A percentile compares a stretch with the other conserved stretches of the same genome.
Conservation (phyloP, 2,113 vertebrate genomes). For the Zosterops hypoxanthus region DNA sequence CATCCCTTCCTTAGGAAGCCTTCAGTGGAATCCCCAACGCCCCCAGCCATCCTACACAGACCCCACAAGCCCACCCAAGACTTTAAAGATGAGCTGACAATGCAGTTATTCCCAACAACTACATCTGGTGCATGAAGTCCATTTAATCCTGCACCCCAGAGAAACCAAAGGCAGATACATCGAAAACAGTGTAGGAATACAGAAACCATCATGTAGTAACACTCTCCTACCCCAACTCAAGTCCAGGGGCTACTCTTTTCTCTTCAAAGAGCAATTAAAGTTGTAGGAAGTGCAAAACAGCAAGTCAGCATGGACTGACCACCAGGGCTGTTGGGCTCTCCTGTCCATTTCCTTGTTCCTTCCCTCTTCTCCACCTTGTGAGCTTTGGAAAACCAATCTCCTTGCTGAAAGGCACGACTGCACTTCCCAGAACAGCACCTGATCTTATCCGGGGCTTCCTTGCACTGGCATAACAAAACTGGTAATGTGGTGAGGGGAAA, state of each 20-base stretch:
- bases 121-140: fast-evolving
- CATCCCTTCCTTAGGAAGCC: not conserved
- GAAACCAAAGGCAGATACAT: not conserved
- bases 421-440: not conserved
- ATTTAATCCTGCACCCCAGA: not conserved
- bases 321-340: fast-evolving
- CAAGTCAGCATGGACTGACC: not conserved
- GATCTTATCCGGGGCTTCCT: not conserved
- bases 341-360: not conserved
- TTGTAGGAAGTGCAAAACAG: not conserved
- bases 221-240: not conserved
- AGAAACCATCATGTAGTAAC: fast-evolving
- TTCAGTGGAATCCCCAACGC: not conserved
- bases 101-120: not conserved
- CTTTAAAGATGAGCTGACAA: not conserved
- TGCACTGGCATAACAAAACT: not conserved
- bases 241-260: not conserved
- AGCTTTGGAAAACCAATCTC: not conserved
- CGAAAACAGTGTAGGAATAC: not conserved
- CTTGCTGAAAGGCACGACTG: fast-evolving
- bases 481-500: not conserved
- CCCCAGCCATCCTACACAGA: not conserved
- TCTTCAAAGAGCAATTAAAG: not conserved
- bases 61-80: not conserved
- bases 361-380: not conserved